A percentile compares a stretch with the other conserved stretches of the same genome.
phyloP scores from a whole-genome alignment of 1,140 invertebrate species.

The Harlomillsia oculata region DNA sequence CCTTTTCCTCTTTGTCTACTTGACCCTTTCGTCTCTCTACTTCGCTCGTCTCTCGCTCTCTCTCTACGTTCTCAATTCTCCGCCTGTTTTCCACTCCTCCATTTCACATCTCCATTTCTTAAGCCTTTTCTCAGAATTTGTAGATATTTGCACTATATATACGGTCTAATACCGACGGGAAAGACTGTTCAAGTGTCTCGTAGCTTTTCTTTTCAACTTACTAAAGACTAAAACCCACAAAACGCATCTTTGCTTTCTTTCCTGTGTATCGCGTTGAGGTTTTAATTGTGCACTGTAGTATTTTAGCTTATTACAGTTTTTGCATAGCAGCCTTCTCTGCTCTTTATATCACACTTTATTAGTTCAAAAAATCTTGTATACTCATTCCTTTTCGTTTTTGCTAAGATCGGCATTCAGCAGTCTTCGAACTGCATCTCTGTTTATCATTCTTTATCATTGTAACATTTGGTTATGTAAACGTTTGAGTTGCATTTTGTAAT shows the following conservation, averaged over 20 bases:
- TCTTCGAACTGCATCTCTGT: background rate
- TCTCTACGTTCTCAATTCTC: slow-evolving; percentile 9
- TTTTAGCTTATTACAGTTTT: no score
- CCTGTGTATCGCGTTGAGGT: no score
- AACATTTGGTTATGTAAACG: background rate
- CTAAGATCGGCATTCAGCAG: background rate
- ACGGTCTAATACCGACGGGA: background rate
- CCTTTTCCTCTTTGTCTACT: slow-evolving; percentile 24
- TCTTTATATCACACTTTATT: no score
- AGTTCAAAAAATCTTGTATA: no score
- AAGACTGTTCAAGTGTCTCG: background rate
- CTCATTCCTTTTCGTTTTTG: slow-evolving; percentile 3
- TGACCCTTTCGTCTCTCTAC: slow-evolving; percentile 16
- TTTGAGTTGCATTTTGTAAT: background rate
- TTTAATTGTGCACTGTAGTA: no score
- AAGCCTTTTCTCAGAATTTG: no score
- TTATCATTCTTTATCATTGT: background rate
- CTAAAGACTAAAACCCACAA: background rate
- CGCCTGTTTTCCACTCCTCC: background rate
- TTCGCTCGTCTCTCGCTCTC: slow-evolving; percentile 2
- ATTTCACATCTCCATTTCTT: no score
- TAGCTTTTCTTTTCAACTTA: background rate
- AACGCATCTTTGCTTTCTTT: background rate
- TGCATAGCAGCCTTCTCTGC: no score
- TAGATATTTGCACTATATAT: no score